A percentile compares a stretch with the other conserved stretches of the same genome.
phyloP scores from a whole-genome alignment of 2,113 vertebrate genomes.

The Otolemur garnettii region DNA sequence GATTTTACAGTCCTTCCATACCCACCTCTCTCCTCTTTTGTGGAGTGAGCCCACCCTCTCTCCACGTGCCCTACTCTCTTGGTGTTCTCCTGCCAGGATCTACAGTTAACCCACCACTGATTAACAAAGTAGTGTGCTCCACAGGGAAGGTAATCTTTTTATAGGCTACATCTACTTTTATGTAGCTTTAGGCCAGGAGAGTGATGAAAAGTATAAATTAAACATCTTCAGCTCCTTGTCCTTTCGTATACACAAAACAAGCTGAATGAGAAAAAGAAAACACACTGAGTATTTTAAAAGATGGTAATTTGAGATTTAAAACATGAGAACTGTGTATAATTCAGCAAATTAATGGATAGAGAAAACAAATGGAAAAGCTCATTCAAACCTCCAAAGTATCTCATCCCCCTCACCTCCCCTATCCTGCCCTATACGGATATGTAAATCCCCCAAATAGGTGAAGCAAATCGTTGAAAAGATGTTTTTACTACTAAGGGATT shows the following conservation, averaged over 20 bases:
- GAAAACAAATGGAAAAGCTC: neutral
- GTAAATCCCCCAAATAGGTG: neutral
- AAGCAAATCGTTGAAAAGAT: neutral
- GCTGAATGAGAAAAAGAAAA: constrained; percentile 5
- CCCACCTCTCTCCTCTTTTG: neutral
- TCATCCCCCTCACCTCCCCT: neutral
- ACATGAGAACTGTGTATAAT: constrained; percentile 31
- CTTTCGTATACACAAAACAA: neutral
- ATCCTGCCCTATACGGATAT: neutral
- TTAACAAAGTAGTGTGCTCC: neutral
- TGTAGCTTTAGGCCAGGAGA: neutral
- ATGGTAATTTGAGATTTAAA: constrained; percentile 50
- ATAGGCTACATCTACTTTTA: neutral
- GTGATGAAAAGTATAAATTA: neutral
- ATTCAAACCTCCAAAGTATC: neutral
- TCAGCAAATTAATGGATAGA: neutral
- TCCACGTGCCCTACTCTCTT: neutral
- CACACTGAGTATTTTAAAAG: constrained; percentile 14
- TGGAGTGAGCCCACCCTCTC: neutral
- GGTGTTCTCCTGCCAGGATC: neutral
- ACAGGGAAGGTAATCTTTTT: neutral
- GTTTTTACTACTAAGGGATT: neutral
- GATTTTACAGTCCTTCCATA: neutral
- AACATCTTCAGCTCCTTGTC: neutral
- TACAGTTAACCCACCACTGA: neutral